phyloP scores from a whole-genome alignment of 2,797 vertebrate species.

The Takifugu ocellatus region DNA sequence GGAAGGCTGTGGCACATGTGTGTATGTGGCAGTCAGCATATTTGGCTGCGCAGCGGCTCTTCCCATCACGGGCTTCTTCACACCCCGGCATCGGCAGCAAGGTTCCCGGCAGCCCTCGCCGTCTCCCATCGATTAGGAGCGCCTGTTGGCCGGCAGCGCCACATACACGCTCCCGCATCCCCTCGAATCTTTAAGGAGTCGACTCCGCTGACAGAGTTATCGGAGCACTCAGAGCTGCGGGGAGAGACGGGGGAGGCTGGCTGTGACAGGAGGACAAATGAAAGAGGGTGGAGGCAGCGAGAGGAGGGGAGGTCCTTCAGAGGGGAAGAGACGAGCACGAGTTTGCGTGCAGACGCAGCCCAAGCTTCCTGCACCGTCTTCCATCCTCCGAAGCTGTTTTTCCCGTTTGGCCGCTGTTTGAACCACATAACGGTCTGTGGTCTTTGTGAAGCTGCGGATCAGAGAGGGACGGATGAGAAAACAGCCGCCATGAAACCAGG shows the following conservation, averaged over 20 bases:
- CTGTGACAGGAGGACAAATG: constrained; percentile 29
- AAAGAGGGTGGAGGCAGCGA: too few species aligned
- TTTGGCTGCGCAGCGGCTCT: constrained; percentile 33
- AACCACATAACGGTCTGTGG: too few species aligned
- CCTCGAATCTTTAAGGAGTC: constrained; percentile 73
- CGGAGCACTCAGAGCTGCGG: constrained; percentile 61
- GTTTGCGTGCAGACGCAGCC: too few species aligned
- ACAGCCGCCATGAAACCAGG: too few species aligned
- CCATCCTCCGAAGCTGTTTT: too few species aligned
- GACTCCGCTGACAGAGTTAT: constrained; percentile 66
- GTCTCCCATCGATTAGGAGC: constrained; percentile 64
- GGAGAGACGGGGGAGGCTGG: constrained; percentile 40
- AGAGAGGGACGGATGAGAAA: too few species aligned
- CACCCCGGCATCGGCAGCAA: constrained; percentile 32
- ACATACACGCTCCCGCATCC: constrained; percentile 62
- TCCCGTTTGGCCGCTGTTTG: too few species aligned
- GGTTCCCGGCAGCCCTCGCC: constrained; percentile 47
- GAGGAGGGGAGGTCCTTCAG: too few species aligned
- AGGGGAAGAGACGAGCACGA: too few species aligned
- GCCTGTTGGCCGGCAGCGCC: constrained; percentile 60
- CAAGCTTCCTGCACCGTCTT: too few species aligned
- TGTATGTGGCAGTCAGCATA: constrained; percentile 12
- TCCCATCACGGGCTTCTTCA: constrained; percentile 47
- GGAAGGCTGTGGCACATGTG: constrained; percentile 45
- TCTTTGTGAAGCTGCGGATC: too few species aligned